phyloP scores from a whole-genome alignment of 2,888 invertebrate genomes.

The Andricus quercusramuli region DNA sequence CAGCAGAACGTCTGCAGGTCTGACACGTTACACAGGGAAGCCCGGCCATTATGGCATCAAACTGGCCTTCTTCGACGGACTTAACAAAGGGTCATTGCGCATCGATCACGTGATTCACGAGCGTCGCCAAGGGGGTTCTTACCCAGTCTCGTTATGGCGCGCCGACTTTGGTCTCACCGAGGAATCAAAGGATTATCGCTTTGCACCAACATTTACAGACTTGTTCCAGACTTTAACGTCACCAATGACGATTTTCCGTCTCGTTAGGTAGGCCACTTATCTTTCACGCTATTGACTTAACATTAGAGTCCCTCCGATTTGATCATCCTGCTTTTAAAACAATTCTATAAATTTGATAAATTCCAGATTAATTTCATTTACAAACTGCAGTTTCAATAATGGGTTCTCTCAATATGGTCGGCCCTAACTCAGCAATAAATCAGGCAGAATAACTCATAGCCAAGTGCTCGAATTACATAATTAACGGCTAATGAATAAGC shows the following conservation, averaged over 20 bases:
- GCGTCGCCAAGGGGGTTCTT: constrained; percentile 57
- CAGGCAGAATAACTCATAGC: constrained; percentile 10
- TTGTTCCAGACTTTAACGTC: constrained; percentile 35
- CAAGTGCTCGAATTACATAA: constrained; percentile 17
- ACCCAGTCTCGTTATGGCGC: constrained; percentile 41
- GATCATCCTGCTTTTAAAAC: neutral
- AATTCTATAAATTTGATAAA: neutral
- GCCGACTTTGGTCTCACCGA: constrained; percentile 35
- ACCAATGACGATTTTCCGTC: constrained; percentile 30
- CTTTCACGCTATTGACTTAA: constrained; percentile 2
- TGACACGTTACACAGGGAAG: constrained; percentile 58
- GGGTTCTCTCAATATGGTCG: too few species aligned
- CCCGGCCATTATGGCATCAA: constrained; percentile 53
- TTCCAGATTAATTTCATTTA: neutral
- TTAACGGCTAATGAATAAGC: constrained; percentile 27
- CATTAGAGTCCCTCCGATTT: constrained; percentile 3
- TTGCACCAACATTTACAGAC: constrained; percentile 35
- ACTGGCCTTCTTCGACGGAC: constrained; percentile 50
- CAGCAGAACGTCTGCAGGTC: constrained; percentile 62
- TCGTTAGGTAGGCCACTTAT: constrained; percentile 39
- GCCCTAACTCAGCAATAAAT: constrained; percentile 5
- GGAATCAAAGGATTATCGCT: constrained; percentile 35
- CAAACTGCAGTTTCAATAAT: neutral
- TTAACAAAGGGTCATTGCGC: constrained; percentile 63
- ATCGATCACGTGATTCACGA: constrained; percentile 72